Evolutionary conservation across 2,797 vertebrate genomes (phyloP), one percentile per base, ranked within the genome.

Genomic region (Uromys caudimaculatus): DNA sequence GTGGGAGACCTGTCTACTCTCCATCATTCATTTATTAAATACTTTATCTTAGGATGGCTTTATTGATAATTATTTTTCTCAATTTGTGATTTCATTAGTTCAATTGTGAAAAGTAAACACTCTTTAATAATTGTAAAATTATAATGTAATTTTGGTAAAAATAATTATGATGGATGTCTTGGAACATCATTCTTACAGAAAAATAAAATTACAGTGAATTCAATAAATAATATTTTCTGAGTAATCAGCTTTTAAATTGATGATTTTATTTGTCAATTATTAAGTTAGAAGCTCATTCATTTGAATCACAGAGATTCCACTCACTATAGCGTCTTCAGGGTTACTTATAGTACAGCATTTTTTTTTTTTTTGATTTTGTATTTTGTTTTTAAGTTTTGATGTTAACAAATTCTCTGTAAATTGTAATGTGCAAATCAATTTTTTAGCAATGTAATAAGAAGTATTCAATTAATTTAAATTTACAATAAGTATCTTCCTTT

Each of bases 161-260:
- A 69, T 69, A 67, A 94, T 71, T 14, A 60, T 67, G 32, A 8
- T 87, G 10, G 93, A 69, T 44, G 14, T 35, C 77, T 96, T 95
- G 38, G 6, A 84, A 76, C 3, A 17, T 56, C 19, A 60, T 77
- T 85, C 9, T 60, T 93, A 62, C 2, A 56, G 14, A 88, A 77
- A 96, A 62, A 12, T 69, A 81, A 93, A 91, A 84, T 21, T 75
- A 52, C 8, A 69, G 54, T n/a, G 52, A 7, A 64, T 73, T 54
- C 91, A 85, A 69, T 79, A 75, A 86, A 29, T 87, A 83, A 58
- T 12, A 89, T 52, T 78, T 73, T 81, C 12, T 85, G 8, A 92
- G 89, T 11, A 75, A 86, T n/a, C 58, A 17, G 50, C 75, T 93
- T 64, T 52, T 3, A 35, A 50, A 78, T 50, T 52, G 27, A 32